These are phyloP conservation scores for Mystacides longicornis DNA, from an alignment of 2,888 invertebrate genomes.

Conservation along the genomic window DNA sequence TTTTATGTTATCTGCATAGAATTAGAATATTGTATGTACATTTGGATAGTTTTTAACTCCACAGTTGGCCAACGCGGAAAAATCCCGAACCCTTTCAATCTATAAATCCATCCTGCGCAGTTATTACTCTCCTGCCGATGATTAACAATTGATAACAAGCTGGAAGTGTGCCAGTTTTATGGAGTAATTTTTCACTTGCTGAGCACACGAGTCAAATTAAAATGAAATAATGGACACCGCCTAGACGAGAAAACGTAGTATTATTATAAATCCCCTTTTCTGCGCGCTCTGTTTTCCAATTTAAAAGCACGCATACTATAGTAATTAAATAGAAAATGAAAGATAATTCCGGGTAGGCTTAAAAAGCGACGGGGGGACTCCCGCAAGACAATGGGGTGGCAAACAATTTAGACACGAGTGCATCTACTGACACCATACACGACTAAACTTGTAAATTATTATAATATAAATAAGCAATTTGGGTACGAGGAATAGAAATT, in stretches of 20 bases:
- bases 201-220: slow-evolving; percentile 17
- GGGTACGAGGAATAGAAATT: too few species aligned
- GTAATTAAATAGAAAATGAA: slow-evolving; percentile 1
- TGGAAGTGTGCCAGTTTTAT: slow-evolving; percentile 12
- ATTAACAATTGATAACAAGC: slow-evolving; percentile 14
- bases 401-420: too few species aligned
- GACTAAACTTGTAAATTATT: too few species aligned
- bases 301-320: not conserved
- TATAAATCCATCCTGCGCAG: too few species aligned
- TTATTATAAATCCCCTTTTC: not conserved
- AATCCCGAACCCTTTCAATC: too few species aligned
- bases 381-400: not conserved
- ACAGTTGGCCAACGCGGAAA: too few species aligned
- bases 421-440: too few species aligned
- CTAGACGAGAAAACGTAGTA: too few species aligned
- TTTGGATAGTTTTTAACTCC: too few species aligned
- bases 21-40: too few species aligned
- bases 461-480: too few species aligned
- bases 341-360: not conserved
- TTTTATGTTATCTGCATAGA: too few species aligned
- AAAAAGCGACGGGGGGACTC: not conserved
- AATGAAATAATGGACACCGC: slow-evolving; percentile 14
- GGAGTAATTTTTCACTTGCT: slow-evolving; percentile 9
- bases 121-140: slow-evolving; percentile 1
- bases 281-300: not conserved